A percentile compares a stretch with the other conserved stretches of the same genome.
phyloP scores from a whole-genome alignment of 2,888 invertebrate genomes.

The Nomada ferruginata region DNA sequence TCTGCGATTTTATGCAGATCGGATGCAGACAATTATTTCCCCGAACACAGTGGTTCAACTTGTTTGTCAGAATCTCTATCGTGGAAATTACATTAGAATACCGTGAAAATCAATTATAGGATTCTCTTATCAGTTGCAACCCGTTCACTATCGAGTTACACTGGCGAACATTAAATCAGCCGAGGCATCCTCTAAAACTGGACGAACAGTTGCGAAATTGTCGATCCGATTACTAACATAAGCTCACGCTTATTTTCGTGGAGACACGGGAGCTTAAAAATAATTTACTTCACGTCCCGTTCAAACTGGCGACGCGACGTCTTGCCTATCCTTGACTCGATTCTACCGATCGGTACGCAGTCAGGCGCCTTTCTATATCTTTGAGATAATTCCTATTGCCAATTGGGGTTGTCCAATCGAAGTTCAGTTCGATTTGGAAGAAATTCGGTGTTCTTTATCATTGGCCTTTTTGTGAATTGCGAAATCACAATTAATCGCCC shows the following conservation, averaged over 20 bases:
- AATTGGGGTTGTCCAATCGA: slow-evolving; percentile 37
- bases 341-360: slow-evolving; percentile 48
- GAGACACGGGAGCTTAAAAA: slow-evolving; percentile 51
- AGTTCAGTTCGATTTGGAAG: neutral
- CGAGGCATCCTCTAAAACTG: slow-evolving; percentile 11
- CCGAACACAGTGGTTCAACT: too few species aligned
- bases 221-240: slow-evolving; percentile 46
- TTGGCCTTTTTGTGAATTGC: slow-evolving; percentile 16
- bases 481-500: slow-evolving; percentile 37
- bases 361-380: slow-evolving; percentile 31
- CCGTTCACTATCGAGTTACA: too few species aligned
- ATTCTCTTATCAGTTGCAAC: too few species aligned
- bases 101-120: neutral
- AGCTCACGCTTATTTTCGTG: slow-evolving; percentile 61
- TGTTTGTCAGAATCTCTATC: neutral
- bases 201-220: slow-evolving; percentile 35
- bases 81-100: neutral
- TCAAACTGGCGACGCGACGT: slow-evolving; percentile 14
- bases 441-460: slow-evolving; percentile 45
- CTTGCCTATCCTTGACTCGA: slow-evolving; percentile 59
- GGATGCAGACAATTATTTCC: too few species aligned
- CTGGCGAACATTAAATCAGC: neutral
- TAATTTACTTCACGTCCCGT: slow-evolving; percentile 50
- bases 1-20: too few species aligned
- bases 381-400: slow-evolving; percentile 38